These are phyloP conservation scores for Cylindroiulus punctatus DNA, from an alignment of 2,888 invertebrate genomes.

Conservation along the genomic window DNA sequence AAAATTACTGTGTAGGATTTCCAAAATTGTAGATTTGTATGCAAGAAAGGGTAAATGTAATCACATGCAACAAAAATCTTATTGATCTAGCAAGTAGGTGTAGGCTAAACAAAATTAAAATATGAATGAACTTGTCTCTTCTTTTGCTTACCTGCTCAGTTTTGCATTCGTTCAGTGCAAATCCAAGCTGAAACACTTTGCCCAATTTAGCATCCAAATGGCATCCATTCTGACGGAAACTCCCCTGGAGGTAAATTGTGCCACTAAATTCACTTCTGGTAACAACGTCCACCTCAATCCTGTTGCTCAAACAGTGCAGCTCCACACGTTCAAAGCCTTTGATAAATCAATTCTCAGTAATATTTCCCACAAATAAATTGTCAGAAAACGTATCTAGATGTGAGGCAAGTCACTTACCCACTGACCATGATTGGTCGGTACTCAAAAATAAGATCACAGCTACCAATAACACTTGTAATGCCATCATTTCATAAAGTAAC, in stretches of 20 bases:
- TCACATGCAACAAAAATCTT: too few species aligned
- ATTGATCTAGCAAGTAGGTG: too few species aligned
- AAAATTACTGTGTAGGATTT: too few species aligned
- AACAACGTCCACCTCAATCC: slow-evolving; percentile 45
- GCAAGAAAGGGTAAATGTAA: too few species aligned
- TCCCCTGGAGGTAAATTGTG: slow-evolving; percentile 50
- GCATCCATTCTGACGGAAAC: slow-evolving; percentile 31
- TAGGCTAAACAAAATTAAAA: too few species aligned
- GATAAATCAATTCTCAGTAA: not conserved
- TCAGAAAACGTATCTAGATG: not conserved
- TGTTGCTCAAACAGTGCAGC: slow-evolving; percentile 24
- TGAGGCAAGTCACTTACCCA: not conserved
- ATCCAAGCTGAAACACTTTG: slow-evolving; percentile 27
- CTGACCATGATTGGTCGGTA: not conserved
- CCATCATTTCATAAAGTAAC: not conserved
- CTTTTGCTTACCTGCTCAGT: slow-evolving; percentile 47
- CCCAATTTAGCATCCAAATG: slow-evolving; percentile 40
- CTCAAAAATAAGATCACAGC: not conserved
- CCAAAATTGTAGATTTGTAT: too few species aligned
- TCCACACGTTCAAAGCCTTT: slow-evolving; percentile 9
- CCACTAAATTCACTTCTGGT: slow-evolving; percentile 40
- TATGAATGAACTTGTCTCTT: too few species aligned
- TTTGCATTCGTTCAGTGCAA: slow-evolving; percentile 46
- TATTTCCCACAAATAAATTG: not conserved
- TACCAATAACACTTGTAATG: not conserved